These are phyloP conservation scores for Ophion ventricosus DNA, from an alignment of 2,888 invertebrate species.

Conservation along the genomic window DNA sequence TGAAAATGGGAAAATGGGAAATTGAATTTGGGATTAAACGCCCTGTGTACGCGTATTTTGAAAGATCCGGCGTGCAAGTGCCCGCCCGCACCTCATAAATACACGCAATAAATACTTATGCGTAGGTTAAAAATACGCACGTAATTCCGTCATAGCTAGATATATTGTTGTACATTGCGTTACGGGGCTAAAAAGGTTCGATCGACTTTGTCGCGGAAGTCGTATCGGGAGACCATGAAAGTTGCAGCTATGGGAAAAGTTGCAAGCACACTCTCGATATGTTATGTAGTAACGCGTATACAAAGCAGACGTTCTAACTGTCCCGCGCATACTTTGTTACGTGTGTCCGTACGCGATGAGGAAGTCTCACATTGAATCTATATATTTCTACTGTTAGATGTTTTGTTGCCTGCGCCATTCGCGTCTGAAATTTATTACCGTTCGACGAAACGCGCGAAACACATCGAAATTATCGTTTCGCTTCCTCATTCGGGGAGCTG, in stretches of 20 bases:
- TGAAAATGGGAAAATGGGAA: too few relatives aligned
- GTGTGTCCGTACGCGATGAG: conserved; percentile 53
- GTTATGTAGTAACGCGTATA: conserved; percentile 38
- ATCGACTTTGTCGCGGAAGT: conserved; percentile 65
- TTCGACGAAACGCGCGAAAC: conserved; percentile 44
- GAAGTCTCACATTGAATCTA: conserved; percentile 58
- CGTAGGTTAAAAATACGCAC: neutral
- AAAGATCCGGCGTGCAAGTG: too few relatives aligned
- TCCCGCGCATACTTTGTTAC: conserved; percentile 47
- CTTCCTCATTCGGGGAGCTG: conserved; percentile 10
- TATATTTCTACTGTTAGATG: conserved; percentile 33
- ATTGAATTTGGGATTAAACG: too few relatives aligned
- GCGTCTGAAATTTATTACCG: conserved; percentile 51
- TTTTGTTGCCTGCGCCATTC: conserved; percentile 37
- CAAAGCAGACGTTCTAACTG: conserved; percentile 58
- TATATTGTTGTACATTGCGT: conserved; percentile 25
- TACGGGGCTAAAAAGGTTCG: conserved; percentile 49
- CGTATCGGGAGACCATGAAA: conserved; percentile 45
- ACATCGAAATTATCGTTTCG: conserved; percentile 17
- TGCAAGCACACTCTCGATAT: conserved; percentile 51
- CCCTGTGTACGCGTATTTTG: too few relatives aligned
- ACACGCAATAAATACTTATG: neutral
- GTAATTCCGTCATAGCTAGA: too few relatives aligned
- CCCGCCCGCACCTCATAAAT: neutral
- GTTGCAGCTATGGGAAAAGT: conserved; percentile 48